A percentile compares a stretch with the other conserved stretches of the same genome.
phyloP scores from a whole-genome alignment of 92 coral and sea anemone genomes.

The Umimayanthus chanpuru region DNA sequence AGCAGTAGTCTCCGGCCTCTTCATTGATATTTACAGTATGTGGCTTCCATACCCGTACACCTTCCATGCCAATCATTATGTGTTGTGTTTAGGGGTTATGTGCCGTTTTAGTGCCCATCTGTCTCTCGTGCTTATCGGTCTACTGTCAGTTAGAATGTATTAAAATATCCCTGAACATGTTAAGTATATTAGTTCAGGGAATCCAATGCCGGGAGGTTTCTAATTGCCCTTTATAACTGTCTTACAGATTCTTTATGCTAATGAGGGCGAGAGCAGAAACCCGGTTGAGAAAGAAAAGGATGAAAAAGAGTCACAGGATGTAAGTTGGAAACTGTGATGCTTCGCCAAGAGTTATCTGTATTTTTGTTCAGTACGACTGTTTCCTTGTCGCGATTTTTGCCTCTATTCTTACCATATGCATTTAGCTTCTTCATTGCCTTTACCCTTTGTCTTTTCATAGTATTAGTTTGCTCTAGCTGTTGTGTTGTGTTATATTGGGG shows the following conservation, averaged over 20 bases:
- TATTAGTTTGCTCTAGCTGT: too few relatives aligned
- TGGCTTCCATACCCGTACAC: too few relatives aligned
- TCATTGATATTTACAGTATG: too few relatives aligned
- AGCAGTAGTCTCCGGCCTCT: too few relatives aligned
- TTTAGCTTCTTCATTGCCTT: neutral
- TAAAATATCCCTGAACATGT: too few relatives aligned
- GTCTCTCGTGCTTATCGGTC: too few relatives aligned
- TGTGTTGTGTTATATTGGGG: too few relatives aligned
- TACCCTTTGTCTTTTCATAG: neutral
- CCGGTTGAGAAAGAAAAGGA: constrained; percentile 87
- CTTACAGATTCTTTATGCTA: constrained; percentile 88
- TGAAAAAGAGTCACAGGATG: constrained; percentile 82
- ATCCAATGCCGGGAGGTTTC: neutral
- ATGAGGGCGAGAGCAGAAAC: constrained; percentile 94
- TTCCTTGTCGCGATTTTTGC: neutral
- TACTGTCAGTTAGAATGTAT: too few relatives aligned
- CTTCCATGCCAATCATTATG: too few relatives aligned
- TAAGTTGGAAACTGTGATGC: constrained; percentile 20
- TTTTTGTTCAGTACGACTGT: neutral
- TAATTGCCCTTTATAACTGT: neutral
- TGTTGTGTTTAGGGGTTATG: too few relatives aligned
- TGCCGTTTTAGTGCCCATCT: too few relatives aligned
- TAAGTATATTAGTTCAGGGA: too few relatives aligned
- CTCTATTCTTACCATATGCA: neutral
- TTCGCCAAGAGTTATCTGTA: neutral